Conservation (phyloP, 2,113 vertebrate species). For the Cathartes aura region DNA sequence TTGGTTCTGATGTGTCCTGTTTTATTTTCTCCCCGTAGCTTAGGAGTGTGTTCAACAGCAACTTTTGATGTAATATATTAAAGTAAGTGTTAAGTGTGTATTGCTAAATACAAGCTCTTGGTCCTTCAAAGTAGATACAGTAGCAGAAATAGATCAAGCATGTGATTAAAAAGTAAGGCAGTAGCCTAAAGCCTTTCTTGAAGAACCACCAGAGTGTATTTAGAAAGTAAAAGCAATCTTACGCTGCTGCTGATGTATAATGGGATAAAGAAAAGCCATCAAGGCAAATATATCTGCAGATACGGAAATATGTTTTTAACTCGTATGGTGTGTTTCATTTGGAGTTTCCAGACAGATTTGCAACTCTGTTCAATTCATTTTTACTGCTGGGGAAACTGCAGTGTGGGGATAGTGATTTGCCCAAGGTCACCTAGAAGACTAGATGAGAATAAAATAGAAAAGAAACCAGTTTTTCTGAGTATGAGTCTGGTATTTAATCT, state of each 20-base stretch:
- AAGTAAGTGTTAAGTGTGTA: neutral
- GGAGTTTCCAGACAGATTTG: constrained; percentile 1
- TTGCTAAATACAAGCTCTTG: neutral
- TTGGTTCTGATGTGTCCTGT: neutral
- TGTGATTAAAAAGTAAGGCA: constrained; percentile 40
- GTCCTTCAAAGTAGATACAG: neutral
- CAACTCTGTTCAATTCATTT: neutral
- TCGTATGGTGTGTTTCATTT: neutral
- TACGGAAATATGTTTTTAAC: constrained; percentile 21
- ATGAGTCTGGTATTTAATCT: neutral
- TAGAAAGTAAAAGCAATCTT: constrained; percentile 16
- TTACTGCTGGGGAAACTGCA: neutral
- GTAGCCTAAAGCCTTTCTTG: constrained; percentile 42
- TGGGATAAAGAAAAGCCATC: constrained; percentile 26
- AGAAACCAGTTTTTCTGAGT: neutral
- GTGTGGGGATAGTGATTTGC: neutral
- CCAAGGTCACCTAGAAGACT: constrained; percentile 44
- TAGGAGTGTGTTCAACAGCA: neutral
- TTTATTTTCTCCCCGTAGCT: neutral
- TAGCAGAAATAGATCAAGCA: constrained; percentile 36
- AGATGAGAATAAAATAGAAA: neutral
- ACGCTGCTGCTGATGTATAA: neutral
- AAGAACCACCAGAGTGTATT: neutral
- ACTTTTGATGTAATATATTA: neutral
- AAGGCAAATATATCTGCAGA: neutral